Conservation (phyloP, 2,113 vertebrate species). For the Elephantulus edwardii region DNA sequence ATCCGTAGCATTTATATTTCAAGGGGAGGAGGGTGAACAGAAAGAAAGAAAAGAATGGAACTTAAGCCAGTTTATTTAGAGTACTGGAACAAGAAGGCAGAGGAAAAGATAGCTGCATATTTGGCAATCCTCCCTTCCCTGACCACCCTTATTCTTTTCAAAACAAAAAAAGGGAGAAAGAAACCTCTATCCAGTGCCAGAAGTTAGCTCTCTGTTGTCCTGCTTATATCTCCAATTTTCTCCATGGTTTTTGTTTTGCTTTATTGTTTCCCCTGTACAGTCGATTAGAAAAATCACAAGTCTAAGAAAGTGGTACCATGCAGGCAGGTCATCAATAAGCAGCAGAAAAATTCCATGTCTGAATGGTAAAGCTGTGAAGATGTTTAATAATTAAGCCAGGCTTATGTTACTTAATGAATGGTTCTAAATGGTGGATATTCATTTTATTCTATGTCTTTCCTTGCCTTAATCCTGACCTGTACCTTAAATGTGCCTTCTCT, state of each 20-base stretch:
- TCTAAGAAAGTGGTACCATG: too few species aligned
- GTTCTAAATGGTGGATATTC: slow-evolving; percentile 62
- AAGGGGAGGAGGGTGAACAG: slow-evolving; percentile 9
- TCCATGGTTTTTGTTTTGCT: background rate
- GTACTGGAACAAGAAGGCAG: background rate
- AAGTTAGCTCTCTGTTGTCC: slow-evolving; percentile 67
- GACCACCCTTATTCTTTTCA: background rate
- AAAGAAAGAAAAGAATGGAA: slow-evolving; percentile 1
- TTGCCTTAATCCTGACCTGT: rapidly evolving
- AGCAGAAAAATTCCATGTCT: background rate
- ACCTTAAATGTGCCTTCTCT: background rate
- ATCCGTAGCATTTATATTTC: slow-evolving; percentile 58
- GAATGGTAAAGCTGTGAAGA: slow-evolving; percentile 53
- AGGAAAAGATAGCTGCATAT: background rate
- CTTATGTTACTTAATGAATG: slow-evolving; percentile 64
- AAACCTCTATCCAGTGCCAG: slow-evolving; percentile 30
- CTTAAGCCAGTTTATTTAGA: slow-evolving; percentile 16
- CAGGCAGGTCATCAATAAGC: background rate
- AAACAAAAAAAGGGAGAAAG: background rate
- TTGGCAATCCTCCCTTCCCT: background rate
- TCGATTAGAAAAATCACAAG: background rate
- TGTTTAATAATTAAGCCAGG: slow-evolving; percentile 37
- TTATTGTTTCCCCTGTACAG: background rate
- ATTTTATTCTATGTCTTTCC: slow-evolving; percentile 11
- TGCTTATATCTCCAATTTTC: slow-evolving; percentile 42